Percentiles rank a stretch among this genome's conserved stretches.
Evolutionary conservation across 2,797 vertebrate species (phyloP).

Genomic region (Halcyon chelicuti): DNA sequence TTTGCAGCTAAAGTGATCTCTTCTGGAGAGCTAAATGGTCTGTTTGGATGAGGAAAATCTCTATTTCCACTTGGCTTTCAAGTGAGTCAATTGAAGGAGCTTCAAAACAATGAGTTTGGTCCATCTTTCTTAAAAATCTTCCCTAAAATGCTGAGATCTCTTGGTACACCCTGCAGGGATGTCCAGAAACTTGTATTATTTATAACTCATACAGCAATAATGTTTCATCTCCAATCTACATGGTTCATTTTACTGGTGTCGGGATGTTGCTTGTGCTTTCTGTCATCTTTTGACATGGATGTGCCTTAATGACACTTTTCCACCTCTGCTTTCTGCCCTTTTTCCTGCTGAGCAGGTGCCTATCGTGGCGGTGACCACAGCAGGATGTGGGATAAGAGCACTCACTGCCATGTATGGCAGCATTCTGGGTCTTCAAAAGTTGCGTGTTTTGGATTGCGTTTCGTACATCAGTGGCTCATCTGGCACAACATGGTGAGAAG

Average conservation of each 20-base stretch:
- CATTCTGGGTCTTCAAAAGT: conserved; percentile 84
- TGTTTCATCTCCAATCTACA: neutral
- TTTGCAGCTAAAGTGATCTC: neutral
- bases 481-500: conserved; percentile 89
- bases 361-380: conserved; percentile 84
- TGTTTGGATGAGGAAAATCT: neutral
- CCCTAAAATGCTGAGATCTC: neutral
- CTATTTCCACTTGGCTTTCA: neutral
- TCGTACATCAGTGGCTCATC: conserved; percentile 87
- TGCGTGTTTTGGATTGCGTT: conserved; percentile 82
- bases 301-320: neutral
- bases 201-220: neutral
- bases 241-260: neutral
- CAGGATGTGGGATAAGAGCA: conserved; percentile 87
- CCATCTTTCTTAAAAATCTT: neutral
- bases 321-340: neutral
- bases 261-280: neutral
- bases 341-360: conserved; percentile 79
- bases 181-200: neutral
- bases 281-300: neutral
- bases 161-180: neutral
- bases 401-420: conserved; percentile 85
- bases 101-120: neutral
- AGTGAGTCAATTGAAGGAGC: neutral
- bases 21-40: neutral